Conservation (phyloP, 1,140 invertebrate species). For the Trachelipus rathkii region DNA sequence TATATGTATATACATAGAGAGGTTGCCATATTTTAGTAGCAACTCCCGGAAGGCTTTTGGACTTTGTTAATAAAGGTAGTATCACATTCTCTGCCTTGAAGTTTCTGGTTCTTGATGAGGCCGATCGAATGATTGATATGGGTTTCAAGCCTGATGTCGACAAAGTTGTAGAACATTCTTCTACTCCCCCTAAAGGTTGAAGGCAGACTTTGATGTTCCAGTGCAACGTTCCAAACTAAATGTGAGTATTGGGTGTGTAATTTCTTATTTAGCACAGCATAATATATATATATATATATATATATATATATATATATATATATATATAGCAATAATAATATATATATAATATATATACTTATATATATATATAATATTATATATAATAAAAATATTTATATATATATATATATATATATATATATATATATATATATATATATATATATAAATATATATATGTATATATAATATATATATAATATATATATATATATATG, state of each 20-base stretch:
- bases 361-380: no score
- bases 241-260: conserved; percentile 31
- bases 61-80: no score
- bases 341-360: no score
- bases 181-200: conserved; percentile 64
- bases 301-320: conserved; percentile 5
- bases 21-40: conserved; percentile 89
- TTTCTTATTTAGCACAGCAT: no score
- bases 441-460: no score
- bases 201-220: conserved; percentile 86
- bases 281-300: conserved; percentile 1
- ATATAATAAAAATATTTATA: no score
- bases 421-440: no score
- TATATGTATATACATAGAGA: conserved; percentile 51
- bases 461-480: no score
- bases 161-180: conserved; percentile 66
- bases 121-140: conserved; percentile 94
- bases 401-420: no score
- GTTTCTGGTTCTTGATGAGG: conserved; percentile 89
- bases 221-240: conserved; percentile 83
- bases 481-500: no score
- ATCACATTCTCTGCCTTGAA: conserved; percentile 68
- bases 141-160: conserved; percentile 76
- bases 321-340: no score
- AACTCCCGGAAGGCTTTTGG: conserved; percentile 88